A percentile compares a stretch with the other conserved stretches of the same genome.
phyloP scores from a whole-genome alignment of 1,140 invertebrate genomes.

The Brachionus manjavacas region DNA sequence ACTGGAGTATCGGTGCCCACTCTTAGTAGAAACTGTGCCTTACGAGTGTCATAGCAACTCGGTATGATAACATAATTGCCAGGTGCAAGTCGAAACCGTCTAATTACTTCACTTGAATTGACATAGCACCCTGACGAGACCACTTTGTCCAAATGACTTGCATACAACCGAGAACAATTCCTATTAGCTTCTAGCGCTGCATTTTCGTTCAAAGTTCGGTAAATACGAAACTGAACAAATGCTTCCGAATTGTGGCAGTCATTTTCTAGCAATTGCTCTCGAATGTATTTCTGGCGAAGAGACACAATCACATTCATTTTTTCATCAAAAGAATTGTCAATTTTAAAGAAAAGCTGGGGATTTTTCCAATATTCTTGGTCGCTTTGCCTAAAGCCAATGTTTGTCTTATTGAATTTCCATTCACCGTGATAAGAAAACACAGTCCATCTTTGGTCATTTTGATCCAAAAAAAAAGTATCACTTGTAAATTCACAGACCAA shows the following conservation, averaged over 20 bases:
- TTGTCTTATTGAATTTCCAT: neutral
- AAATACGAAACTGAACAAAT: neutral
- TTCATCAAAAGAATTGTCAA: neutral
- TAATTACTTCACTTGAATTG: constrained; percentile 53
- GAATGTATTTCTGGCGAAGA: neutral
- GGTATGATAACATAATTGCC: constrained; percentile 66
- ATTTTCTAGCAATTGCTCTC: neutral
- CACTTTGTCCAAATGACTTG: neutral
- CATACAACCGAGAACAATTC: constrained; percentile 5
- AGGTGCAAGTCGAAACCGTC: constrained; percentile 52
- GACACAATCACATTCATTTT: neutral
- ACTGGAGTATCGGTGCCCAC: constrained; percentile 57
- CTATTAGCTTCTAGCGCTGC: neutral
- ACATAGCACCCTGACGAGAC: constrained; percentile 52
- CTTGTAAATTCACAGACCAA: neutral
- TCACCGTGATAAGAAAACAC: constrained; percentile 18
- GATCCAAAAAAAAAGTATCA: neutral
- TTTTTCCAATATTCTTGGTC: constrained; percentile 17
- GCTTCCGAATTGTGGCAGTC: neutral
- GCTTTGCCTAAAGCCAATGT: neutral
- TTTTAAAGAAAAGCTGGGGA: constrained; percentile 15
- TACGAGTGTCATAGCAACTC: constrained; percentile 63
- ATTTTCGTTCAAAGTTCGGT: neutral
- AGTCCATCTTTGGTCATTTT: neutral
- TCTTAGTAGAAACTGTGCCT: constrained; percentile 62